A percentile compares a stretch with the other conserved stretches of the same genome.
phyloP scores from a whole-genome alignment of 2,113 vertebrate genomes.

The Stercorarius parasiticus region DNA sequence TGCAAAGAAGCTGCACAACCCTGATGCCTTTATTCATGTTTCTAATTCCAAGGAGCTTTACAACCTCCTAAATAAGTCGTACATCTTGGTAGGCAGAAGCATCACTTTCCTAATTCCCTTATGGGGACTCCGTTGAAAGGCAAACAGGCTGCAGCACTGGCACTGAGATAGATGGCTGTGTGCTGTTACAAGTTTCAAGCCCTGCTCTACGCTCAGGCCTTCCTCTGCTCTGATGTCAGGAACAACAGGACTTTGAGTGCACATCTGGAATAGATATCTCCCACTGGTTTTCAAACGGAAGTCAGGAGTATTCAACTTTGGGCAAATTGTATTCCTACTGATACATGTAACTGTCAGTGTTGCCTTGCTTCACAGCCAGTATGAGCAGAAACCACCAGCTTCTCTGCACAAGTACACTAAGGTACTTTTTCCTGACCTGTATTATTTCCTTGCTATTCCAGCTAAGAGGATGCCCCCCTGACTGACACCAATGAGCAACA shows the following conservation, averaged over 20 bases:
- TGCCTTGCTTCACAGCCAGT: background rate
- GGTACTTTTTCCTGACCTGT: background rate
- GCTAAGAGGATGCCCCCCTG: background rate
- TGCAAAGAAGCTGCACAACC: background rate
- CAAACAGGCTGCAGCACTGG: background rate
- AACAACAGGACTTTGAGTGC: background rate
- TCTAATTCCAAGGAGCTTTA: background rate
- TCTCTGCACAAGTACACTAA: background rate
- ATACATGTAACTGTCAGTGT: rapidly evolving
- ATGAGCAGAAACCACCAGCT: background rate
- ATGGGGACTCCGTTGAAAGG: background rate
- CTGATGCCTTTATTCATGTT: background rate
- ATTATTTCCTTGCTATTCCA: background rate
- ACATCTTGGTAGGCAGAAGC: background rate
- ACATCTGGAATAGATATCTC: background rate
- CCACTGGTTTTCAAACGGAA: background rate
- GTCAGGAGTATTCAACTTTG: background rate
- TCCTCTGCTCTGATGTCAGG: background rate
- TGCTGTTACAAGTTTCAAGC: background rate
- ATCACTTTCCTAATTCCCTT: background rate
- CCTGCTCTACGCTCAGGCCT: background rate
- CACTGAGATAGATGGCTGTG: background rate
- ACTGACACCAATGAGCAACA: background rate
- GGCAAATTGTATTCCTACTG: background rate
- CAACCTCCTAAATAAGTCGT: background rate